Conservation (phyloP, 2,888 invertebrate species). For the Uloborus plumipes region DNA sequence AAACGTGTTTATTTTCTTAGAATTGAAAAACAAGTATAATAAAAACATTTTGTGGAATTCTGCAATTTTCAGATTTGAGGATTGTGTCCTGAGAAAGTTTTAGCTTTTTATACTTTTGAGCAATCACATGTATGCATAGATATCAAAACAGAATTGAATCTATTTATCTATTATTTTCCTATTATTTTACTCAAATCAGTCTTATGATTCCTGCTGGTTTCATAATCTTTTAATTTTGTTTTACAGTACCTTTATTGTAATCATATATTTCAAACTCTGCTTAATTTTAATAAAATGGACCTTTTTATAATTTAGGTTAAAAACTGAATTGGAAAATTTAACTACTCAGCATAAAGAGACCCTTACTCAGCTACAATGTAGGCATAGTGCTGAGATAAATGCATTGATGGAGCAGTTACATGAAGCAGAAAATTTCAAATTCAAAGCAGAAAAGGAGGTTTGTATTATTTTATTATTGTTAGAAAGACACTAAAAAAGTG, state of each 20-base stretch:
- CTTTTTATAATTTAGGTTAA: conserved; percentile 75
- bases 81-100: too few species aligned
- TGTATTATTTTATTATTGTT: conserved; percentile 1
- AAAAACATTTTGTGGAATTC: too few species aligned
- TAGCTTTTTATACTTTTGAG: too few species aligned
- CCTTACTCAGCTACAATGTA: conserved; percentile 82
- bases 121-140: too few species aligned
- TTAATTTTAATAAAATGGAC: neutral
- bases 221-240: neutral
- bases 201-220: too few species aligned
- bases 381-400: conserved; percentile 83
- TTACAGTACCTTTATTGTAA: neutral
- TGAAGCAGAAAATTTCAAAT: conserved; percentile 84
- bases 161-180: too few species aligned
- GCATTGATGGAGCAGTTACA: conserved; percentile 86
- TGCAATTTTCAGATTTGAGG: too few species aligned
- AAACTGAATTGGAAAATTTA: conserved; percentile 84
- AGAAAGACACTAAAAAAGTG: neutral
- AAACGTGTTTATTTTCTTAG: too few species aligned
- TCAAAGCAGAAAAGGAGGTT: conserved; percentile 81
- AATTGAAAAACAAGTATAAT: too few species aligned
- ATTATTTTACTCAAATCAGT: too few species aligned
- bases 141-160: too few species aligned
- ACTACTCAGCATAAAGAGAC: conserved; percentile 90
- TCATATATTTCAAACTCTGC: neutral